These are phyloP conservation scores for Melanotaenia nigrans DNA, from an alignment of 2,797 vertebrate species.

Conservation along the genomic window DNA sequence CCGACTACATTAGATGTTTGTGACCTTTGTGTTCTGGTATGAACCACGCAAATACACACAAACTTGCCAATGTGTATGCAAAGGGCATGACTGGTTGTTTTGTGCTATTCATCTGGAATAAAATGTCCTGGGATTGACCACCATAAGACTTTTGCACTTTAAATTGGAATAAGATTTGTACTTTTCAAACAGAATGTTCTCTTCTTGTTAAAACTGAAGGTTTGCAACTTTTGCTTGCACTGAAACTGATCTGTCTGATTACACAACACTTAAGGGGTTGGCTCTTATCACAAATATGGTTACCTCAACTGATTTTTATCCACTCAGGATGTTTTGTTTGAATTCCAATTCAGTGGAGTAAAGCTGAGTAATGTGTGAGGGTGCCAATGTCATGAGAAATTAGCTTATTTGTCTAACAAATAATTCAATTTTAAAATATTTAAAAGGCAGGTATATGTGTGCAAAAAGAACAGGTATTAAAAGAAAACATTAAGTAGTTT, in stretches of 20 bases:
- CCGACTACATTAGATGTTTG: slow-evolving; percentile 46
- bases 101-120: slow-evolving; percentile 47
- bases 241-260: slow-evolving; percentile 4
- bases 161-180: slow-evolving; percentile 46
- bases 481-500: no score
- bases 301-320: background rate
- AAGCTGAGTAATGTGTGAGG: background rate
- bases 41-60: slow-evolving; percentile 54
- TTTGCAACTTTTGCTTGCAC: background rate
- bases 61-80: slow-evolving; percentile 31
- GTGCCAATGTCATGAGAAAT: background rate
- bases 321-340: background rate
- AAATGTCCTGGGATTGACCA: slow-evolving; percentile 28
- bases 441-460: background rate
- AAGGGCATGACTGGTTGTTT: slow-evolving; percentile 48
- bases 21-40: slow-evolving; percentile 65
- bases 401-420: background rate
- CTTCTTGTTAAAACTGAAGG: slow-evolving; percentile 22
- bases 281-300: slow-evolving; percentile 1
- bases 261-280: slow-evolving; percentile 5
- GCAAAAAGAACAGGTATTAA: background rate
- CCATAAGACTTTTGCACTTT: slow-evolving; percentile 23
- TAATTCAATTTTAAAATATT: background rate
- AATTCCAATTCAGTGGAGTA: background rate
- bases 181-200: slow-evolving; percentile 37